These are phyloP conservation scores for Crioceris asparagi DNA, from an alignment of 2,888 invertebrate species.

Conservation along the genomic window DNA sequence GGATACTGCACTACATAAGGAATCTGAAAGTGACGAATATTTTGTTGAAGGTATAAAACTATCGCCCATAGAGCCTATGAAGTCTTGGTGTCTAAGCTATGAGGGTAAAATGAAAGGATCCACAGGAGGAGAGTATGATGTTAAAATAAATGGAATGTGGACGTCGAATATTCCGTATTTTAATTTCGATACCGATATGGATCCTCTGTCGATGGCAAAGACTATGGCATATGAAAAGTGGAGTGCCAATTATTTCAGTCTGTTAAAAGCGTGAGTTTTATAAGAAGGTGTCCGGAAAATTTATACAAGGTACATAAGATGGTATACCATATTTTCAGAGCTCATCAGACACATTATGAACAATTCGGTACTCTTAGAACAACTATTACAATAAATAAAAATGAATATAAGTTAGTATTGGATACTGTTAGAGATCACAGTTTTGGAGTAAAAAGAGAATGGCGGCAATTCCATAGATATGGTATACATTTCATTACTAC, in stretches of 20 bases:
- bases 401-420: constrained; percentile 40
- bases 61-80: constrained; percentile 54
- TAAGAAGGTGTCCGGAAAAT: background rate
- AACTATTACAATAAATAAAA: constrained; percentile 43
- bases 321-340: constrained; percentile 36
- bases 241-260: constrained; percentile 54
- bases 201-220: constrained; percentile 47
- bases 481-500: constrained; percentile 57
- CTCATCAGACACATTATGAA: constrained; percentile 66
- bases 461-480: constrained; percentile 58
- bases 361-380: constrained; percentile 57
- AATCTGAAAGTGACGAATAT: constrained; percentile 40
- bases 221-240: constrained; percentile 59
- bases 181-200: constrained; percentile 58
- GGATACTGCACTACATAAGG: constrained; percentile 46
- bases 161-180: constrained; percentile 49
- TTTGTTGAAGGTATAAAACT: constrained; percentile 52
- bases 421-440: constrained; percentile 59
- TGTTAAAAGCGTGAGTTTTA: constrained; percentile 46
- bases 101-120: constrained; percentile 53
- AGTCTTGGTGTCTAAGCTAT: constrained; percentile 54
- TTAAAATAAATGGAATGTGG: constrained; percentile 50
- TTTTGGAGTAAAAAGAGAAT: constrained; percentile 51
- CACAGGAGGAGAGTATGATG: constrained; percentile 33
- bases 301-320: background rate